Evolutionary conservation across 2,888 invertebrate genomes (phyloP).

Genomic region (Timandra comae): DNA sequence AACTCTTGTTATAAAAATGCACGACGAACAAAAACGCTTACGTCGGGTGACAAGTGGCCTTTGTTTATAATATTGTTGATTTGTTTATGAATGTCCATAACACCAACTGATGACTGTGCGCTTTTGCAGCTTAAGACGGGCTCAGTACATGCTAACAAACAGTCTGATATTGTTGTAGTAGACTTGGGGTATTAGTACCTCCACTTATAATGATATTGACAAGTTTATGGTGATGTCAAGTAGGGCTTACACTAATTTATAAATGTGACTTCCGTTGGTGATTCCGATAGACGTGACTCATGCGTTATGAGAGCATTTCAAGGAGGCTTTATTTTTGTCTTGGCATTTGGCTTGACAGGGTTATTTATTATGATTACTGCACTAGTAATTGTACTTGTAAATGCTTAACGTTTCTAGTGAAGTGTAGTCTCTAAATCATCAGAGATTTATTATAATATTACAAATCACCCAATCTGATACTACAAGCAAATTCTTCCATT

Average conservation of each 20-base stretch:
- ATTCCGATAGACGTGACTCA: no score
- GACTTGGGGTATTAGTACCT: constrained; percentile 7
- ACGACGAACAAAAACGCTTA: constrained; percentile 67
- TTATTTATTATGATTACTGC: no score
- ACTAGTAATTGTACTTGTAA: no score
- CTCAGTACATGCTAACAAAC: constrained; percentile 23
- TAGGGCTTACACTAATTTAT: constrained; percentile 10
- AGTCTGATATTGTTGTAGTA: constrained; percentile 20
- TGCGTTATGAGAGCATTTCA: no score
- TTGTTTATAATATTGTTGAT: constrained; percentile 73
- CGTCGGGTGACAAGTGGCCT: constrained; percentile 72
- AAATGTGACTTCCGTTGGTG: no score
- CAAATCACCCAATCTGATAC: no score
- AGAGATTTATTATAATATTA: no score
- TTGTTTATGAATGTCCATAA: constrained; percentile 62
- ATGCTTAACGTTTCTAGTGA: no score
- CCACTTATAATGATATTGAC: constrained; percentile 1
- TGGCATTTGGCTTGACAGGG: not conserved
- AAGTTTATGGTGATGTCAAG: constrained; percentile 6
- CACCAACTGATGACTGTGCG: constrained; percentile 55
- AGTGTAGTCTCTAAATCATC: no score
- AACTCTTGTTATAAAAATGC: constrained; percentile 70
- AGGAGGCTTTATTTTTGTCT: no score
- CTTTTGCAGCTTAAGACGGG: constrained; percentile 34
- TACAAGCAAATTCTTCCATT: no score